These are phyloP conservation scores for Drosophila acutilabella DNA, from an alignment of 2,888 invertebrate genomes.

Conservation along the genomic window DNA sequence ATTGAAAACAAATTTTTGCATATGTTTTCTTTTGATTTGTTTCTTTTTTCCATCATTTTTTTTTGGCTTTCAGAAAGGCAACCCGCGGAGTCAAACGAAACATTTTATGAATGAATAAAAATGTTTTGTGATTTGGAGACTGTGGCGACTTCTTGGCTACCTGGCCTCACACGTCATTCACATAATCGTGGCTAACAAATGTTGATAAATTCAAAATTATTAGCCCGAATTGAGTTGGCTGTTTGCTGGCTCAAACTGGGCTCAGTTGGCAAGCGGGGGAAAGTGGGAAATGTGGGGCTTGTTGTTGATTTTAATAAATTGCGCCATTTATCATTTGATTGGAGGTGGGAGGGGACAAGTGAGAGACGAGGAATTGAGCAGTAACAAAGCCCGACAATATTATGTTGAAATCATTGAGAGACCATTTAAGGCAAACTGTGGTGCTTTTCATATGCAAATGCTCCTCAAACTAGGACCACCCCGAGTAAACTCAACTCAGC, in stretches of 20 bases:
- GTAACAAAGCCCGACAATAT: conserved; percentile 69
- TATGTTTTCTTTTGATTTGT: conserved; percentile 22
- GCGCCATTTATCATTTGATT: conserved; percentile 69
- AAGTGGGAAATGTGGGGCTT: conserved; percentile 52
- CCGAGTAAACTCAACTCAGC: conserved; percentile 40
- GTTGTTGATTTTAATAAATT: conserved; percentile 79
- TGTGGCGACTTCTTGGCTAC: conserved; percentile 70
- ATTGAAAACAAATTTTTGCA: conserved; percentile 62
- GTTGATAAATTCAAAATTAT: conserved; percentile 80
- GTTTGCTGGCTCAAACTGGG: background rate
- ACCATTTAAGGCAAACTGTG: conserved; percentile 70
- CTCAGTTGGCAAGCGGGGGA: conserved; percentile 20
- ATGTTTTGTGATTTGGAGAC: conserved; percentile 47
- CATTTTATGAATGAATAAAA: conserved; percentile 71
- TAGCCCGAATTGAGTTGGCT: conserved; percentile 59
- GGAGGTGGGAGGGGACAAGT: too few relatives aligned
- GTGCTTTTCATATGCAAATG: conserved; percentile 78
- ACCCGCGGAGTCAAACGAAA: conserved; percentile 19
- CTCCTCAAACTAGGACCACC: conserved; percentile 57
- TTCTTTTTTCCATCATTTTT: conserved; percentile 6
- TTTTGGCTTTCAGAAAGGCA: background rate
- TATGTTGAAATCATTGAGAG: conserved; percentile 82
- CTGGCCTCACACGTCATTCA: conserved; percentile 77
- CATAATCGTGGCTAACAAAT: conserved; percentile 79
- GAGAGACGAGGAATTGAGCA: background rate